phyloP scores from a whole-genome alignment of 2,797 vertebrate genomes.

The Enteromius thamalakanensis region DNA sequence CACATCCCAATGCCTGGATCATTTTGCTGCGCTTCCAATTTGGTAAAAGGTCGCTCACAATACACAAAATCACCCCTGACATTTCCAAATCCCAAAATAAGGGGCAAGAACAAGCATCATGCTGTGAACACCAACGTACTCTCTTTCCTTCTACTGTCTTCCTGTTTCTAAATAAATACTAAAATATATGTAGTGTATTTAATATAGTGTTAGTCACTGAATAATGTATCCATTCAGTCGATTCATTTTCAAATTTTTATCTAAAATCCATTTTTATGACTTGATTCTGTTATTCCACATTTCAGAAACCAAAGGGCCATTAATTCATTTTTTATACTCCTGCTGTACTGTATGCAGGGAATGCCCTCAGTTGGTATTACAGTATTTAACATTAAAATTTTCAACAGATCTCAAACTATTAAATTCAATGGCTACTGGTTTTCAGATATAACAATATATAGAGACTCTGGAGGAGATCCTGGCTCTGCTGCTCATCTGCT shows the following conservation, averaged over 20 bases:
- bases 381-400: background rate
- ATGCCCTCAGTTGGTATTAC: background rate
- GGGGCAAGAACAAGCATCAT: background rate
- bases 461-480: background rate
- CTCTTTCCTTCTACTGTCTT: background rate
- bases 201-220: background rate
- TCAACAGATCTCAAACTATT: background rate
- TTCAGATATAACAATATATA: background rate
- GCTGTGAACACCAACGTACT: conserved; percentile 1
- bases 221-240: background rate
- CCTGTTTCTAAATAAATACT: no score
- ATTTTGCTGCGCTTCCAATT: conserved; percentile 11
- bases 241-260: background rate
- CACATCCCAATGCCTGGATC: background rate
- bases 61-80: conserved; percentile 5
- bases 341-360: background rate
- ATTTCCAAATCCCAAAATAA: conserved; percentile 15
- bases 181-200: background rate
- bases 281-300: background rate
- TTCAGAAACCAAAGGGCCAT: background rate
- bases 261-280: background rate
- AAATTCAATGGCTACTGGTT: background rate
- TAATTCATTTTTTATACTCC: background rate
- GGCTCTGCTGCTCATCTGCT: background rate
- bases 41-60: conserved; percentile 13